phyloP scores from a whole-genome alignment of 2,888 invertebrate genomes.

The Drosophila peninsularis region DNA sequence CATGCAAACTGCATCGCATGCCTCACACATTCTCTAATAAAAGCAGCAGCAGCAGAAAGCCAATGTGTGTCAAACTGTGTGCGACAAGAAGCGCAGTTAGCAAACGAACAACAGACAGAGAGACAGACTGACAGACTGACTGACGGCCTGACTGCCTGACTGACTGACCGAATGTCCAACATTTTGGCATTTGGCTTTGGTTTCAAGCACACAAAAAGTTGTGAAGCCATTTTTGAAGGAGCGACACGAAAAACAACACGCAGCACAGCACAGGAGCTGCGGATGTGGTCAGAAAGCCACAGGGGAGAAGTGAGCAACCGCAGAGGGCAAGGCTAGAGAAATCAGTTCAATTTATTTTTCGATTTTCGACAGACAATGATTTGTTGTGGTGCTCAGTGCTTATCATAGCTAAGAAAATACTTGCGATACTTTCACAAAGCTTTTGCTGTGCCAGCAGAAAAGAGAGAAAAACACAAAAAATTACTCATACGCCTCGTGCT shows the following conservation, averaged over 20 bases:
- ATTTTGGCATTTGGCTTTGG: conserved; percentile 47
- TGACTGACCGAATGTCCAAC: conserved; percentile 22
- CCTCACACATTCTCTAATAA: not conserved
- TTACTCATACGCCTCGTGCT: conserved; percentile 45
- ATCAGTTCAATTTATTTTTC: conserved; percentile 78
- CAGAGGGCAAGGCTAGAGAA: conserved; percentile 32
- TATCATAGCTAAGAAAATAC: conserved; percentile 43
- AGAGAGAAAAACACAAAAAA: conserved; percentile 5
- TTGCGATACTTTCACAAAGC: conserved; percentile 51
- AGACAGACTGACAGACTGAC: not conserved
- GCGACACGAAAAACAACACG: conserved; percentile 28
- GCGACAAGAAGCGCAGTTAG: conserved; percentile 32
- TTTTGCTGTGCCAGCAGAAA: conserved; percentile 31
- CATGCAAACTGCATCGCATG: not conserved
- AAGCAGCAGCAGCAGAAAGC: not conserved
- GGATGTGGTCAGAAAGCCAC: conserved; percentile 41
- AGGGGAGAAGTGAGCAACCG: conserved; percentile 37
- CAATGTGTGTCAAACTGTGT: conserved; percentile 9
- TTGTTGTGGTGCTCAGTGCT: conserved; percentile 46
- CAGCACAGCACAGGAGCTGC: conserved; percentile 26
- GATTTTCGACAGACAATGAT: conserved; percentile 67
- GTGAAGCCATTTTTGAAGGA: conserved; percentile 74
- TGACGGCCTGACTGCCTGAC: not conserved
- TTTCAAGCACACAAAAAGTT: conserved; percentile 40
- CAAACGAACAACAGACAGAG: conserved; percentile 9